Evolutionary conservation across 2,797 vertebrate species (phyloP).

Genomic region (Hydrolagus colliei): DNA sequence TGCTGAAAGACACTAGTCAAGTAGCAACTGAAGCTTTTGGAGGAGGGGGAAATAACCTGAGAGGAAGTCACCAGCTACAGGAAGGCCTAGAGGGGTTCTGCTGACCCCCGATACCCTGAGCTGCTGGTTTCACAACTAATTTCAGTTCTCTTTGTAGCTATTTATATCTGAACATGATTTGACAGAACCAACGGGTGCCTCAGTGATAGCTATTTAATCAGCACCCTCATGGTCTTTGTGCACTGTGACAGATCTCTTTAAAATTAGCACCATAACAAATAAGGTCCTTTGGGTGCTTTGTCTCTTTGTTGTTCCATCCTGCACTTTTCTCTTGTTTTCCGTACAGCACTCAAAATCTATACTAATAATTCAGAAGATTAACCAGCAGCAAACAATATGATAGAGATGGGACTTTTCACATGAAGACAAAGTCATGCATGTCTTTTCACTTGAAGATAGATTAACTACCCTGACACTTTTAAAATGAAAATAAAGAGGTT

Average conservation of each 20-base stretch:
- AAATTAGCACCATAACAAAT: slow-evolving; percentile 76
- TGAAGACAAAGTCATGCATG: neutral
- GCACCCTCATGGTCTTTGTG: slow-evolving; percentile 48
- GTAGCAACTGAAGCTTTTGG: slow-evolving; percentile 43
- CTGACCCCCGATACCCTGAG: slow-evolving; percentile 45
- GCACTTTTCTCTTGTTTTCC: neutral
- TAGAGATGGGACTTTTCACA: neutral
- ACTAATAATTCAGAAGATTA: neutral
- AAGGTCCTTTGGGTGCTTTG: slow-evolving; percentile 68
- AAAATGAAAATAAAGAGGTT: neutral
- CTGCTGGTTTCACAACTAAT: slow-evolving; percentile 43
- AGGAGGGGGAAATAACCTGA: slow-evolving; percentile 54
- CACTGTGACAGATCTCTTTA: slow-evolving; percentile 62
- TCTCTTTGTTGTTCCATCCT: slow-evolving; percentile 54
- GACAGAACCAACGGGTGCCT: slow-evolving; percentile 36
- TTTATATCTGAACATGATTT: slow-evolving; percentile 39
- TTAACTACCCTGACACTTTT: neutral
- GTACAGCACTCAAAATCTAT: neutral
- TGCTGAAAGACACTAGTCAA: slow-evolving; percentile 36
- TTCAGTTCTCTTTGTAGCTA: slow-evolving; percentile 40
- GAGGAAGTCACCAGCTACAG: slow-evolving; percentile 63
- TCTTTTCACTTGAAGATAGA: neutral
- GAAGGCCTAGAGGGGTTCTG: slow-evolving; percentile 60
- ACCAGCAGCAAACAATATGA: neutral
- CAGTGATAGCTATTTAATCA: slow-evolving; percentile 60